Evolutionary conservation across 2,888 invertebrate genomes (phyloP), one percentile per base, ranked within the genome.

Genomic region (Netelia fuscicornis): DNA sequence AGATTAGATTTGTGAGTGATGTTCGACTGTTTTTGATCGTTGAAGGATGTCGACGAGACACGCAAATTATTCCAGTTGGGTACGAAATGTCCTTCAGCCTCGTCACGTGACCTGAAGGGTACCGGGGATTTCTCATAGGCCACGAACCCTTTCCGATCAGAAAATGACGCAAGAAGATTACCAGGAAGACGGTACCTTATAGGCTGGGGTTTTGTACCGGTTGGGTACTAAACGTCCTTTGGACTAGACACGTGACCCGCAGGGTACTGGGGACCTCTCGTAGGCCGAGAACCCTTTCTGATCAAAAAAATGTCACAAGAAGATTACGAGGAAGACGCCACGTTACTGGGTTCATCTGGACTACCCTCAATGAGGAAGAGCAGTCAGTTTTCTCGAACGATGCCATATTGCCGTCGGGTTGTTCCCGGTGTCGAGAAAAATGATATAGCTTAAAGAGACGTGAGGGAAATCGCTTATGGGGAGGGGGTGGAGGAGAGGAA

Each of bases 371-470:
- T 48, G 17, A 54, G 11, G n/a, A n/a, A 9, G 72, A n/a, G 48
- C 37, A 77, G 72, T 81, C 72, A 54, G 54, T 68, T 70, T 56
- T 56, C 44, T 56, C 48, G 44, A 13, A 10, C 62, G 65, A 81
- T 68, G 37, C 11, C 52, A 20, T 56, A 62, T 72, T 30, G 48
- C 62, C 74, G 58, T 10, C 56, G 68, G 56, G 44, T 10, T 76
- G 71, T 13, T 67, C 71, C 11, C 58, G 30, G 64, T 77, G 87
- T 88, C 86, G 88, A 85, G 87, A 87, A 89, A 91, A 89, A 91
- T 91, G 91, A 91, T 91, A 89, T 91, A 90, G 91, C 89, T 90
- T 86, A 88, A 90, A 90, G 90, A 86, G 90, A 91, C 91, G 91
- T 90, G 91, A 90, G 89, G 81, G 76, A 89, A 90, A 91, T 91